Conservation (phyloP, 2,797 vertebrate genomes). For the Scomberomorus guttatus region DNA sequence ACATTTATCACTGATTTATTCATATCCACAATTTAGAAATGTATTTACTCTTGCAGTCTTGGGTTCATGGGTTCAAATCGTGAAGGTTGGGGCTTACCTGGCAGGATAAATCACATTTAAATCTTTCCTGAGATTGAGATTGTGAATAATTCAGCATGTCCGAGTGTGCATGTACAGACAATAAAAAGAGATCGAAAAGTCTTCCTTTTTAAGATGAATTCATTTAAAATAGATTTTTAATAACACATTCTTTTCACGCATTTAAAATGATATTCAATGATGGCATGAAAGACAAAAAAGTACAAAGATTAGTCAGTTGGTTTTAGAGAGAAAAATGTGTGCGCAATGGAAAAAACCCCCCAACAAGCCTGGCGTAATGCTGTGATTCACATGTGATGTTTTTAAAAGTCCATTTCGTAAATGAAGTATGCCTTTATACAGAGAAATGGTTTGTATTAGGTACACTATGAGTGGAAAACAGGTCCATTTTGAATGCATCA, state of each 20-base stretch:
- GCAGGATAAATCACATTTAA: neutral
- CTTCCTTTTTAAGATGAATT: neutral
- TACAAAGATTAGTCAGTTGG: conserved; percentile 5
- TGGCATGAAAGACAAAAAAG: neutral
- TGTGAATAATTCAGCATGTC: neutral
- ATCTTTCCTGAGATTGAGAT: conserved; percentile 17
- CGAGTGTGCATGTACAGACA: neutral
- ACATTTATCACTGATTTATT: neutral
- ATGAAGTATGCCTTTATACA: conserved; percentile 43
- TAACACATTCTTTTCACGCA: neutral
- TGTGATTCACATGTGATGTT: conserved; percentile 59
- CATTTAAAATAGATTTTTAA: neutral
- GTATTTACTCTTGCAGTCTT: neutral
- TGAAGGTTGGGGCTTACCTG: neutral
- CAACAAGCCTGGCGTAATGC: conserved; percentile 12
- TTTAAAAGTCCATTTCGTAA: conserved; percentile 48
- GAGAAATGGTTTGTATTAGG: conserved; percentile 59
- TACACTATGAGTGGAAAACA: conserved; percentile 61
- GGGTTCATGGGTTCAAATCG: neutral
- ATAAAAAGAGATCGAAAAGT: neutral
- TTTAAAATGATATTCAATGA: neutral
- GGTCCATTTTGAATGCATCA: conserved; percentile 51
- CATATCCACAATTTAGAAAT: neutral
- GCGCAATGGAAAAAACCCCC: conserved; percentile 49
- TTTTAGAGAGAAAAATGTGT: conserved; percentile 27